Evolutionary conservation across 2,888 invertebrate genomes (phyloP).

Genomic region (Heteromurus nitidus): DNA sequence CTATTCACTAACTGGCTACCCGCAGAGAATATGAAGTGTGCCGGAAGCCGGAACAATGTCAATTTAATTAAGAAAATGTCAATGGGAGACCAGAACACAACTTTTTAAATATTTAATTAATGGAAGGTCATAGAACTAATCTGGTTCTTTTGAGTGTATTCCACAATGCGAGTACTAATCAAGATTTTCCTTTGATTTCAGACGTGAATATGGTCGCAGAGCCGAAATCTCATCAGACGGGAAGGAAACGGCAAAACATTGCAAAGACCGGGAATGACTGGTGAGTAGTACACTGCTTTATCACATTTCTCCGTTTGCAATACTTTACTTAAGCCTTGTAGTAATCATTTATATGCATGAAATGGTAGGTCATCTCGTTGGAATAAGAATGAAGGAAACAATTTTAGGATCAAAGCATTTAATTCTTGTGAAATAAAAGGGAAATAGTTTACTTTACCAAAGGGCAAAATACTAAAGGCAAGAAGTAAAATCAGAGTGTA

Average conservation of each 20-base stretch:
- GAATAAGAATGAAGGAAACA: no score
- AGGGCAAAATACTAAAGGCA: neutral
- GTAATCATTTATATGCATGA: constrained; percentile 20
- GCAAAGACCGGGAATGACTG: constrained; percentile 81
- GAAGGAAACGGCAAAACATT: constrained; percentile 81
- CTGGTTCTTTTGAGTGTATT: neutral
- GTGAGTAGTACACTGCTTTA: constrained; percentile 78
- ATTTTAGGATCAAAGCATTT: no score
- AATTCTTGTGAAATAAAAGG: no score
- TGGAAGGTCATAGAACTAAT: neutral
- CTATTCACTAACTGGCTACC: neutral
- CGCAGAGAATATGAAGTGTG: neutral
- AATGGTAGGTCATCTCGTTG: no score
- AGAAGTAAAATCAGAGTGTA: neutral
- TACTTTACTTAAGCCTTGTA: neutral
- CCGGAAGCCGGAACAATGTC: constrained; percentile 16
- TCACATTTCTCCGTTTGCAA: no score
- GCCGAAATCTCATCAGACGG: constrained; percentile 84
- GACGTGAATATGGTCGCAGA: constrained; percentile 87
- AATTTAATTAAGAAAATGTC: constrained; percentile 26
- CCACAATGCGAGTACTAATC: neutral
- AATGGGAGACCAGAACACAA: neutral
- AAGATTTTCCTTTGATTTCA: constrained; percentile 77
- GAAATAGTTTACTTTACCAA: neutral
- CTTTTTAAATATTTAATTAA: neutral